Percentiles rank a stretch among this genome's conserved stretches.
Conservation (phyloP, 2,797 vertebrate species). For the Xerus rutilus region DNA sequence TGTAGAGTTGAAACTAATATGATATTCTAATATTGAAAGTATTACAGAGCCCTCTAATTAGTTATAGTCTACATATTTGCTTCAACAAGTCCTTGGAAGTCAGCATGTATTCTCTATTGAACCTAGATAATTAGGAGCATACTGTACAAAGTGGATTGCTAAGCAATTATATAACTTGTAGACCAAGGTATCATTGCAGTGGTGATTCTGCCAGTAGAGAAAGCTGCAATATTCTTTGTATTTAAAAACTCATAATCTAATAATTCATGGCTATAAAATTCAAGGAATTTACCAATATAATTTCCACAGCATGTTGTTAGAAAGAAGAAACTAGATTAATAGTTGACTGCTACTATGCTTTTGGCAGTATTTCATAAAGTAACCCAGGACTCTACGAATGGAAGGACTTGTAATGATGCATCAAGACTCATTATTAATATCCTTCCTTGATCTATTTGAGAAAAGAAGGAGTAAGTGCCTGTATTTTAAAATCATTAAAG, state of each 20-base stretch:
- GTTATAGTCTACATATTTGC: constrained; percentile 57
- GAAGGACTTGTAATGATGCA: constrained; percentile 15
- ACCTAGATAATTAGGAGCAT: constrained; percentile 55
- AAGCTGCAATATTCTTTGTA: constrained; percentile 24
- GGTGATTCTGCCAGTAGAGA: not conserved
- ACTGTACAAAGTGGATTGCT: not conserved
- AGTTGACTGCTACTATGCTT: not conserved
- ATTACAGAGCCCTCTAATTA: constrained; percentile 62
- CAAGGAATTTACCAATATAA: not conserved
- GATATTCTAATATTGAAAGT: constrained; percentile 64
- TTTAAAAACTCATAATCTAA: constrained; percentile 17
- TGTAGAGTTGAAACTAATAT: constrained; percentile 45
- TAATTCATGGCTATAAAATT: not conserved
- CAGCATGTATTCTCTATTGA: constrained; percentile 48
- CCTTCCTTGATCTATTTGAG: constrained; percentile 4
- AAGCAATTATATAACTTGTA: constrained; percentile 26
- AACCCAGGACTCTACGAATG: not conserved
- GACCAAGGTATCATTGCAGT: not conserved
- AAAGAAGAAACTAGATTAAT: constrained; percentile 11
- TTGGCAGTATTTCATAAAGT: constrained; percentile 5
- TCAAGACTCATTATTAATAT: not conserved
- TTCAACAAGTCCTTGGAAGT: constrained; percentile 64
- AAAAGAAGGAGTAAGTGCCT: not conserved
- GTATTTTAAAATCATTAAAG: constrained; percentile 40
- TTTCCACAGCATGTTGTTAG: not conserved